phyloP scores from a whole-genome alignment of 23 tunicate species.

The Phallusia fumigata region DNA sequence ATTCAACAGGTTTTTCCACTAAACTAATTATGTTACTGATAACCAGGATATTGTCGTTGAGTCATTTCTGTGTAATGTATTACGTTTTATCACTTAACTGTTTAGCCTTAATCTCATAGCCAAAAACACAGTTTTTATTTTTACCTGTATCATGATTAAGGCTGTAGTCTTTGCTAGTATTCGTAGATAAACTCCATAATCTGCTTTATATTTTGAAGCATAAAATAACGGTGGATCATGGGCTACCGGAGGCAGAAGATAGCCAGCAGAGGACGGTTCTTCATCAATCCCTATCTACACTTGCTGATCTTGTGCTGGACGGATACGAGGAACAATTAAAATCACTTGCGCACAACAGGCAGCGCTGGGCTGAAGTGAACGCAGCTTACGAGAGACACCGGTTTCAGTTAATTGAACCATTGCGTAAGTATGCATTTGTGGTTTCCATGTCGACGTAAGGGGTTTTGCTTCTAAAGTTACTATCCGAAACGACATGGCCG shows the following conservation, averaged over 20 bases:
- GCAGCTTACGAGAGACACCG: conserved; percentile 42
- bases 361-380: conserved; percentile 43
- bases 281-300: conserved; percentile 33
- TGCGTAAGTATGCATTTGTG: conserved; percentile 33
- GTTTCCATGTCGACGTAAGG: no score
- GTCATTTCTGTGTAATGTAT: no score
- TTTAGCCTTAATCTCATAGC: no score
- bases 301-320: conserved; percentile 62
- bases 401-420: conserved; percentile 35
- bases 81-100: no score
- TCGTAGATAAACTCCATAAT: neutral
- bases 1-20: conserved; percentile 69
- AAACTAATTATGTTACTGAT: no score
- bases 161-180: no score
- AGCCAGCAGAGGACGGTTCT: conserved; percentile 63
- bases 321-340: conserved; percentile 59
- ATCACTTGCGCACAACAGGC: conserved; percentile 30
- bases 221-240: conserved; percentile 47
- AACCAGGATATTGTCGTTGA: no score
- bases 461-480: no score
- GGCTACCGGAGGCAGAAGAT: conserved; percentile 70
- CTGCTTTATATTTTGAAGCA: conserved; percentile 25
- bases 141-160: no score
- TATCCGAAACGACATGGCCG: no score
- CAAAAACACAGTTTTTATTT: no score